Conservation (phyloP, 2,888 invertebrate genomes). For the Rosalia funebris region DNA sequence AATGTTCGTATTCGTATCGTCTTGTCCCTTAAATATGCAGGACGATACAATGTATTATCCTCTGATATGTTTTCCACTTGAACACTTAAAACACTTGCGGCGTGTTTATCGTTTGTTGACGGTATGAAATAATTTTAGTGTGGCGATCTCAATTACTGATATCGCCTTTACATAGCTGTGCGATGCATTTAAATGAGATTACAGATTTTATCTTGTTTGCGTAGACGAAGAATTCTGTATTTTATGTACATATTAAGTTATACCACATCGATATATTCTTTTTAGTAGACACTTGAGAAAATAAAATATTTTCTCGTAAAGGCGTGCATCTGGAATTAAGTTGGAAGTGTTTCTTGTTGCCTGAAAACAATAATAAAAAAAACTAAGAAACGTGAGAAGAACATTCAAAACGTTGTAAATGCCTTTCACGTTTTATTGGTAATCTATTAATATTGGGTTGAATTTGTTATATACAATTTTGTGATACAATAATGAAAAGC, state of each 20-base stretch:
- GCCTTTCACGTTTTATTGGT: too few species aligned
- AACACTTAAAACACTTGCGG: neutral
- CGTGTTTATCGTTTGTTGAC: neutral
- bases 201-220: constrained; percentile 1
- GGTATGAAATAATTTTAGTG: neutral
- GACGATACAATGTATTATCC: neutral
- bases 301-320: too few species aligned
- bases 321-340: too few species aligned
- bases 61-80: neutral
- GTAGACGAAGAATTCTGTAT: neutral
- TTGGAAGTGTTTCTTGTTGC: too few species aligned
- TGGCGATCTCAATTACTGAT: neutral
- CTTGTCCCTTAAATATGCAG: neutral
- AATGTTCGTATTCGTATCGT: too few species aligned
- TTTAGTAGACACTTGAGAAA: too few species aligned
- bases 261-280: neutral
- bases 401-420: too few species aligned
- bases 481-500: too few species aligned
- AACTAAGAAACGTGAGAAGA: too few species aligned
- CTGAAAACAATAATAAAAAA: too few species aligned
- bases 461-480: too few species aligned
- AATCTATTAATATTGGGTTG: too few species aligned
- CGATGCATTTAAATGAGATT: neutral
- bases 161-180: neutral
- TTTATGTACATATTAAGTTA: neutral